phyloP scores from a whole-genome alignment of 1,140 invertebrate species.

The Spodoptera frugiperda region DNA sequence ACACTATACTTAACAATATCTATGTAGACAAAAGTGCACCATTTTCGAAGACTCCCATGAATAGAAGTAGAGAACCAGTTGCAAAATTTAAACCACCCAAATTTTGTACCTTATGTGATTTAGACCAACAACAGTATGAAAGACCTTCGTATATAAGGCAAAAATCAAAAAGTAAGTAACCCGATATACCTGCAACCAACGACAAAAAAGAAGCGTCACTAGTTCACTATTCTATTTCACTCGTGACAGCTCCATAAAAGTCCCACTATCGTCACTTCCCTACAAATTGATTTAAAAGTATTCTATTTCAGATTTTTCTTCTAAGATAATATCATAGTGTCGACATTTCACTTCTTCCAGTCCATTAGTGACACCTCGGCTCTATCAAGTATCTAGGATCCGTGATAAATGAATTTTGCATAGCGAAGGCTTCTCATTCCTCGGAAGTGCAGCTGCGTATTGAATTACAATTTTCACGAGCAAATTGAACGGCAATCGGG shows the following conservation, averaged over 20 bases:
- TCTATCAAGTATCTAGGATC: slow-evolving; percentile 58
- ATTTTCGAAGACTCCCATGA: too few relatives aligned
- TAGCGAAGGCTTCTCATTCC: slow-evolving; percentile 34
- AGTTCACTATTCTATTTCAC: too few relatives aligned
- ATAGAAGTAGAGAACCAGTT: too few relatives aligned
- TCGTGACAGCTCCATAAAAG: not conserved
- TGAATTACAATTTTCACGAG: slow-evolving; percentile 56
- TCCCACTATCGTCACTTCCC: not conserved
- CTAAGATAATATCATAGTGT: slow-evolving; percentile 15
- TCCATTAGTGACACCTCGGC: slow-evolving; percentile 64
- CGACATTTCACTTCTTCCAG: slow-evolving; percentile 48
- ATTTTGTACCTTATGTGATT: too few relatives aligned
- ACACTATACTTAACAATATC: too few relatives aligned
- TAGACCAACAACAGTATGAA: too few relatives aligned
- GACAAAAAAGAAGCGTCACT: too few relatives aligned
- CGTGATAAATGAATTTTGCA: slow-evolving; percentile 64
- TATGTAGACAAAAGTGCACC: too few relatives aligned
- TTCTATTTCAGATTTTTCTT: slow-evolving; percentile 35
- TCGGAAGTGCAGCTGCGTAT: slow-evolving; percentile 47
- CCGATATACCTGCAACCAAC: too few relatives aligned
- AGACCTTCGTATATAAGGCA: too few relatives aligned
- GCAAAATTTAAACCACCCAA: too few relatives aligned
- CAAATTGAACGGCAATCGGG: slow-evolving; percentile 48
- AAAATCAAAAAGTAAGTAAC: too few relatives aligned
- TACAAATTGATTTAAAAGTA: slow-evolving; percentile 25